A percentile compares a stretch with the other conserved stretches of the same genome.
phyloP scores from a whole-genome alignment of 2,113 vertebrate species.

The Clarias magur region DNA sequence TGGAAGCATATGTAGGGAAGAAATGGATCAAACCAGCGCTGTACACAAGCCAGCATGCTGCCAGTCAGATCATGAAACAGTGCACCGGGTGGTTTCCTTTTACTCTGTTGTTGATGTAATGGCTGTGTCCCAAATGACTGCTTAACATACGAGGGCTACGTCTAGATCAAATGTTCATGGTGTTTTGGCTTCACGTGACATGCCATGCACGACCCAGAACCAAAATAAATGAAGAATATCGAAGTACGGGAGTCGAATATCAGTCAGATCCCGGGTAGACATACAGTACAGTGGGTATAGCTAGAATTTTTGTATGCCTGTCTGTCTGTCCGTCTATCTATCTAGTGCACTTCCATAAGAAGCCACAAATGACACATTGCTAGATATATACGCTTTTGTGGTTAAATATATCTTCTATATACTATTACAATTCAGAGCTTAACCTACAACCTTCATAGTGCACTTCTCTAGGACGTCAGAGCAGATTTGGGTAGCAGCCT shows the following conservation, averaged over 20 bases:
- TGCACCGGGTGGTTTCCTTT: conserved; percentile 2
- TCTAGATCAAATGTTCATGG: background rate
- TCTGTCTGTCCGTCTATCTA: background rate
- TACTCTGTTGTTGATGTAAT: conserved; percentile 10
- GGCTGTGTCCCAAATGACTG: conserved; percentile 26
- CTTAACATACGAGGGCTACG: background rate
- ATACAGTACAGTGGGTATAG: background rate
- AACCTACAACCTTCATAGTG: background rate
- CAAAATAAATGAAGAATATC: background rate
- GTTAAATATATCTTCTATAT: background rate
- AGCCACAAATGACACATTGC: background rate
- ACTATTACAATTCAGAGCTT: background rate
- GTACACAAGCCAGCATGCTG: conserved; percentile 9
- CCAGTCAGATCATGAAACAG: background rate
- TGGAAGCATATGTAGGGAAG: background rate
- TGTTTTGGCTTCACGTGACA: conserved; percentile 13
- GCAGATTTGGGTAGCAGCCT: conserved; percentile 17
- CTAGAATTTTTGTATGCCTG: background rate
- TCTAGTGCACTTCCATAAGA: background rate
- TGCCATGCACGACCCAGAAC: background rate
- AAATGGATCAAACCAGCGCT: background rate
- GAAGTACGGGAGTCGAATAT: background rate
- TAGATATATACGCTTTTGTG: background rate
- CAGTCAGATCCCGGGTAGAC: background rate
- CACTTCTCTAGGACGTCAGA: background rate